Base-by-base conservation (phyloP, 2,888 invertebrate species). In the Scelioninae gen. 1 region DNA sequence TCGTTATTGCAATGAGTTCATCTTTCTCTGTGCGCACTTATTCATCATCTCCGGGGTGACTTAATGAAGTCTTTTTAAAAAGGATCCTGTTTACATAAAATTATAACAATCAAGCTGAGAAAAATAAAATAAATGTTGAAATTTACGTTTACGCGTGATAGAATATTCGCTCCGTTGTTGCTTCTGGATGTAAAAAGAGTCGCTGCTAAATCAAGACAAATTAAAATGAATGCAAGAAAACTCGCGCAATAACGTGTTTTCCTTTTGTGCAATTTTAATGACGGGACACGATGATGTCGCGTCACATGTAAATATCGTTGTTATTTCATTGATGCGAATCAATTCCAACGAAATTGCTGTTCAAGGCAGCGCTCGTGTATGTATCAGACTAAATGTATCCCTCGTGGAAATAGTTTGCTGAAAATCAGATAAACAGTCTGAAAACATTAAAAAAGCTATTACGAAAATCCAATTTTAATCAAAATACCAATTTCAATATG, bases 1-100 rank as follows among this genome's bases (percentile, higher is more conserved):
- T 80, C 80, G 69, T 80, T 80, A 75, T 43, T 34, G 56, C 74
- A 55, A 80, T 58, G 71, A 80, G 68, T 56, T 68, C 68, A 68
- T 62, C 58, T 79, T 72, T 31, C 58, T 62, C 68, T 51, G 16
- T 29, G 31, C 38, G 13, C 51, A 31, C 72, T 56, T 45, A 68
- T 38, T 66, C 47, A 60, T 3, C 49, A 55, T 31, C 80, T 23
- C 55, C 29, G 55, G 75, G 68, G 69, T 49, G 75, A 63, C 69
- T 80, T 75, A 80, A 80, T 69, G 75, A 80, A 80, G 65, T 63
- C 72, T 58, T 72, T 71, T 72, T 29, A 72, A 74, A 80, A 80
- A 69, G 68, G 38, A 63, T 56, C 1, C 75, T 75, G 69, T 62
- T 74, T 74, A 74, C 69, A 74, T 68, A 66, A 72, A 80, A 80